These are phyloP conservation scores for Mirza zaza DNA, from an alignment of 2,113 vertebrate species.

Conservation along the genomic window DNA sequence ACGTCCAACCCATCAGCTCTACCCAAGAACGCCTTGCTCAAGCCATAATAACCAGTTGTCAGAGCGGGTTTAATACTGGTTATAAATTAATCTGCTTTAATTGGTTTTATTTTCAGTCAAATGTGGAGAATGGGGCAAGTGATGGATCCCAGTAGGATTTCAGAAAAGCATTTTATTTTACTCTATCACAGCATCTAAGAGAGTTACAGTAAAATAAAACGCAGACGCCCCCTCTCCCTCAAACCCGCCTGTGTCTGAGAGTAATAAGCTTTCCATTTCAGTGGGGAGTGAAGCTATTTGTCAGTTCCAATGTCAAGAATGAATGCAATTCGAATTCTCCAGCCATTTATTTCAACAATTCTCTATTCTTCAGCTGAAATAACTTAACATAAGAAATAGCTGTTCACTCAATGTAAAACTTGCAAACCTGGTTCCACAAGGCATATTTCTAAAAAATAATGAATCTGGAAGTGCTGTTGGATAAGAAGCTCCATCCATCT, in stretches of 20 bases:
- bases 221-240: background rate
- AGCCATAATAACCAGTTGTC: constrained; percentile 33
- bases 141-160: constrained; percentile 32
- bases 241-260: constrained; percentile 20
- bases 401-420: constrained; percentile 60
- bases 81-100: constrained; percentile 78
- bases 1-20: background rate
- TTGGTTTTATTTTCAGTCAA: constrained; percentile 53
- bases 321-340: constrained; percentile 74
- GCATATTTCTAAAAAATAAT: constrained; percentile 59
- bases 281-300: constrained; percentile 64
- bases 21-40: background rate
- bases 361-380: constrained; percentile 63
- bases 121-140: background rate
- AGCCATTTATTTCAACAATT: constrained; percentile 71
- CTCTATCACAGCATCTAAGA: background rate
- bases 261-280: constrained; percentile 61
- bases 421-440: constrained; percentile 54
- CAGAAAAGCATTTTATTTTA: constrained; percentile 56
- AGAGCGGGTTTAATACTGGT: background rate
- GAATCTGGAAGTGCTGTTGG: constrained; percentile 50
- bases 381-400: constrained; percentile 68
- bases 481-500: constrained; percentile 68
- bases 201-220: constrained; percentile 52
- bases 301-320: constrained; percentile 67